phyloP scores from a whole-genome alignment of 1,140 invertebrate genomes.

The Octopus bimaculoides region DNA sequence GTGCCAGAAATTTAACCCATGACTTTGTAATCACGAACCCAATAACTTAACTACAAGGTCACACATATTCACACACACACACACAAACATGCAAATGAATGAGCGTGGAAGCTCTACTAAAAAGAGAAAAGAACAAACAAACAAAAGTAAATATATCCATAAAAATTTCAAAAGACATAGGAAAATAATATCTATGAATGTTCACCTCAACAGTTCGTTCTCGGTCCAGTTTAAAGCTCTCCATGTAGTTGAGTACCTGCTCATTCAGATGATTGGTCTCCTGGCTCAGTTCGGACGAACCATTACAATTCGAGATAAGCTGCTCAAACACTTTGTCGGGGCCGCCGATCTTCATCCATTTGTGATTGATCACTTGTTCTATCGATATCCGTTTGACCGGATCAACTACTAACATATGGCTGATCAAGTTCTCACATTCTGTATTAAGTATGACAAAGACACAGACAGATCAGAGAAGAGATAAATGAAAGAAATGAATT shows the following conservation, averaged over 20 bases:
- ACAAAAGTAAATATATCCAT: too few relatives aligned
- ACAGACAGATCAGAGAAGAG: not conserved
- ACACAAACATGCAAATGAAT: too few relatives aligned
- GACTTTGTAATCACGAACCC: too few relatives aligned
- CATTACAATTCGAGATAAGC: constrained; percentile 28
- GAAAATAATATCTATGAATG: too few relatives aligned
- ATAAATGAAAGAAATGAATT: not conserved
- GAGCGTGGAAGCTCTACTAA: too few relatives aligned
- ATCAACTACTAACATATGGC: constrained; percentile 88
- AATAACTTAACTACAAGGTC: too few relatives aligned
- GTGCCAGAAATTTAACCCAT: too few relatives aligned
- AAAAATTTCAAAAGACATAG: too few relatives aligned
- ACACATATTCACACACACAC: too few relatives aligned
- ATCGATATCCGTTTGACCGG: constrained; percentile 77
- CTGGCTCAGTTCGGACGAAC: constrained; percentile 6
- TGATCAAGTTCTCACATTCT: constrained; percentile 89
- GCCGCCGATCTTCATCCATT: constrained; percentile 73
- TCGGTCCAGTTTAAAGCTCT: constrained; percentile 85
- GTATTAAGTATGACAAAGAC: constrained; percentile 17
- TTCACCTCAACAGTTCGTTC: constrained; percentile 74
- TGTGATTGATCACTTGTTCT: constrained; percentile 78
- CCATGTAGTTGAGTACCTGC: constrained; percentile 87
- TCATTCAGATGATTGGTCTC: constrained; percentile 66
- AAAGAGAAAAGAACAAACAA: too few relatives aligned
- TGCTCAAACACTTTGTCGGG: constrained; percentile 51